A percentile compares a stretch with the other conserved stretches of the same genome.
Evolutionary conservation across 2,888 invertebrate genomes (phyloP).

Genomic region (Melanophora roralis): DNA sequence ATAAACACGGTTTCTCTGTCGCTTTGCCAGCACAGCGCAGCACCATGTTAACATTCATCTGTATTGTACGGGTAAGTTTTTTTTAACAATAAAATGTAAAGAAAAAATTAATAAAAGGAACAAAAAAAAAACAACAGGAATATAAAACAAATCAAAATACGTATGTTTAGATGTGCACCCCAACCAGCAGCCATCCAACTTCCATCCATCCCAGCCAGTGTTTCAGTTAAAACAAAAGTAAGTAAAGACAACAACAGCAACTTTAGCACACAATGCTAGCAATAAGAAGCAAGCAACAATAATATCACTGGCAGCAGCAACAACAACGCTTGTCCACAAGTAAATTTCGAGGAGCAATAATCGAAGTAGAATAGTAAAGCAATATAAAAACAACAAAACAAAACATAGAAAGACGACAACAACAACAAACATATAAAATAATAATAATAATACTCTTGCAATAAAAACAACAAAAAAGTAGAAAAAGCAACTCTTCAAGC

Average conservation of each 20-base stretch:
- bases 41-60: constrained; percentile 1
- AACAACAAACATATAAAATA: constrained; percentile 36
- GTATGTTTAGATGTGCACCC: constrained; percentile 40
- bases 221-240: constrained; percentile 45
- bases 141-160: constrained; percentile 48
- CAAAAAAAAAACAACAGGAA: background rate
- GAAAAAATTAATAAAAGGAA: constrained; percentile 23
- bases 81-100: constrained; percentile 37
- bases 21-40: background rate
- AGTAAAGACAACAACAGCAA: constrained; percentile 12
- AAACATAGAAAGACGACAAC: background rate
- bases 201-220: constrained; percentile 2
- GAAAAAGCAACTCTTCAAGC: constrained; percentile 13
- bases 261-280: too few species aligned
- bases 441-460: constrained; percentile 44
- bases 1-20: constrained; percentile 28
- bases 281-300: constrained; percentile 2
- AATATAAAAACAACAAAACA: constrained; percentile 36
- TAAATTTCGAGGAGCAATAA: constrained; percentile 42
- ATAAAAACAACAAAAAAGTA: constrained; percentile 10
- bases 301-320: constrained; percentile 6
- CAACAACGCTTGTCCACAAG: background rate
- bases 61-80: background rate
- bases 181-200: constrained; percentile 14
- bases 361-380: constrained; percentile 58